Conservation (phyloP, 2,113 vertebrate species). For the Centropus unirufus region DNA sequence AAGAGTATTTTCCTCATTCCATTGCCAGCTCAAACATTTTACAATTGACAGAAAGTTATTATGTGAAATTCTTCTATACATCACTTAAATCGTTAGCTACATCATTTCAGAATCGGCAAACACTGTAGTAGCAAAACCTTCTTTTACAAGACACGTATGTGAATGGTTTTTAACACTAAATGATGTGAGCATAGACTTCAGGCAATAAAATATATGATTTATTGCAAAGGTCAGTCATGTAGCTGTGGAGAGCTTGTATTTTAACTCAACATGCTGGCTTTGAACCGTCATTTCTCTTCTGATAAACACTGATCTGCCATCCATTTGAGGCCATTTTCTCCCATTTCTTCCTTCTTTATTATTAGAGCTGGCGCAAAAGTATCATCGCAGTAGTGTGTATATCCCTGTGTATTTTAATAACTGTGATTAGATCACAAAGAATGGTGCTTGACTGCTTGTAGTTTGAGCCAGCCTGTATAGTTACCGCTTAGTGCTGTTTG, state of each 20-base stretch:
- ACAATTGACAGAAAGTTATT: conserved; percentile 55
- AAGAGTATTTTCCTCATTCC: conserved; percentile 31
- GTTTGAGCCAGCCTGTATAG: conserved; percentile 7
- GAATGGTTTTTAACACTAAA: conserved; percentile 66
- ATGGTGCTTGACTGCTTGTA: conserved; percentile 16
- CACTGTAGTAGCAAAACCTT: conserved; percentile 45
- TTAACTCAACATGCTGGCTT: conserved; percentile 68
- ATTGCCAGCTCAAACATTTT: conserved; percentile 50
- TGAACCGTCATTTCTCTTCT: conserved; percentile 72
- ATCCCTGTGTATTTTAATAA: conserved; percentile 56
- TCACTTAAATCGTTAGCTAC: conserved; percentile 60
- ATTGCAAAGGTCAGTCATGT: conserved; percentile 73
- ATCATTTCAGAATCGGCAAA: conserved; percentile 54
- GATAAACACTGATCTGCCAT: conserved; percentile 68
- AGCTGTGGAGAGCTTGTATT: conserved; percentile 71
- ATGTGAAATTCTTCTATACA: conserved; percentile 45
- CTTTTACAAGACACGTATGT: conserved; percentile 43
- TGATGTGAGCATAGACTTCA: conserved; percentile 54
- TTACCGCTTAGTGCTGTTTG: neutral
- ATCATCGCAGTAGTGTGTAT: neutral
- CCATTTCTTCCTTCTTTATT: conserved; percentile 63
- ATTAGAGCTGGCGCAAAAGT: conserved; percentile 55
- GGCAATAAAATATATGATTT: conserved; percentile 76
- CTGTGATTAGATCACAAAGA: conserved; percentile 37
- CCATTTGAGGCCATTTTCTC: conserved; percentile 67